Percentiles rank a stretch among this genome's conserved stretches.
Conservation (phyloP, 2,113 vertebrate species). For the Otus sunia region DNA sequence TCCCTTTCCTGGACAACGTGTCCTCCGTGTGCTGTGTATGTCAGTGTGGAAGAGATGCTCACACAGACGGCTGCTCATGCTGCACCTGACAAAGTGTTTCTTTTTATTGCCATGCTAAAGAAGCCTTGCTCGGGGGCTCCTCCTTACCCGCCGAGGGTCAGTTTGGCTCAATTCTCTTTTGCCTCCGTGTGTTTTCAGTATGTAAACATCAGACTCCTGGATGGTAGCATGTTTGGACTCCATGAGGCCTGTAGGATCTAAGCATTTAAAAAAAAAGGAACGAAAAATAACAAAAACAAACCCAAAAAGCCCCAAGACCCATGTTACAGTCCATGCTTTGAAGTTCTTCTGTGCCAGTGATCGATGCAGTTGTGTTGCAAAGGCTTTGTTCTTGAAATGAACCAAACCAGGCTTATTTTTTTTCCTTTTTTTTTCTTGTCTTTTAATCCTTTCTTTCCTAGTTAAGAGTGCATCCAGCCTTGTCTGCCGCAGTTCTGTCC, state of each 20-base stretch:
- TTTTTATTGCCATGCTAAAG: constrained; percentile 85
- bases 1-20: fast-evolving
- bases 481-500: background rate
- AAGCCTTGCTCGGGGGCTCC: constrained; percentile 29
- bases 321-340: background rate
- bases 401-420: constrained; percentile 67
- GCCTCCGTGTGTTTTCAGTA: constrained; percentile 11
- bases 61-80: background rate
- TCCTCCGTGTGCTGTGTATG: constrained; percentile 43
- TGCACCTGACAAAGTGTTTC: background rate
- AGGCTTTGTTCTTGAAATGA: constrained; percentile 75
- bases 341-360: background rate
- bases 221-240: constrained; percentile 47
- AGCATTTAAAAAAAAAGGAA: background rate
- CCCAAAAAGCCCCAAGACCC: constrained; percentile 14
- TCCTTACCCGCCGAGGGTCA: background rate
- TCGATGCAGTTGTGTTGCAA: background rate
- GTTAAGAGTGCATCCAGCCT: constrained; percentile 1
- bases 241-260: constrained; percentile 16
- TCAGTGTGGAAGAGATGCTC: background rate
- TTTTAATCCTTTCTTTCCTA: constrained; percentile 66
- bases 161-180: constrained; percentile 5
- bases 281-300: background rate
- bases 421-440: constrained; percentile 44
- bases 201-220: constrained; percentile 83